Percentiles rank a stretch among this genome's conserved stretches.
Conservation (phyloP, 2,797 vertebrate species). For the Loriculus beryllinus region DNA sequence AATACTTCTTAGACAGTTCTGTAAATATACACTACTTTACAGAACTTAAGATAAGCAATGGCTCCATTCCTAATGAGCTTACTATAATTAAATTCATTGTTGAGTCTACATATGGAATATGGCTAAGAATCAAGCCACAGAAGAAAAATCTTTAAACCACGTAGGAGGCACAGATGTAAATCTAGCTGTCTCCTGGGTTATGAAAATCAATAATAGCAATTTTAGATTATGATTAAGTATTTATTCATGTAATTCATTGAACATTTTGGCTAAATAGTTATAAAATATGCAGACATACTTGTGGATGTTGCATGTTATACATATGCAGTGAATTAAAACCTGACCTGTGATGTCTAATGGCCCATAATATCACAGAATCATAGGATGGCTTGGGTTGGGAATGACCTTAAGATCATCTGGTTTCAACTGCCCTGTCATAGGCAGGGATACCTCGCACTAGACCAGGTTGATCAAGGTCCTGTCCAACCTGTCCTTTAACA, state of each 20-base stretch:
- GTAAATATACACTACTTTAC: conserved; percentile 51
- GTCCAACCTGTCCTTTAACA: not conserved
- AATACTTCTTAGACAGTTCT: conserved; percentile 14
- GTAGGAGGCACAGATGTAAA: not conserved
- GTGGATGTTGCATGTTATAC: not conserved
- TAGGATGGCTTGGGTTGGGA: not conserved
- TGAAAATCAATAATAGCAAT: not conserved
- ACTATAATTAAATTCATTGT: conserved; percentile 46
- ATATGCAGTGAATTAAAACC: not conserved
- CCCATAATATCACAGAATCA: not conserved
- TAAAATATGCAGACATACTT: not conserved
- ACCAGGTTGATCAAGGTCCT: not conserved
- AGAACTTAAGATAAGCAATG: conserved; percentile 52
- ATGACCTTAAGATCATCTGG: not conserved
- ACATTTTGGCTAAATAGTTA: not conserved
- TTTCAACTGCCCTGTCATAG: not conserved
- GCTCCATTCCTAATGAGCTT: conserved; percentile 45
- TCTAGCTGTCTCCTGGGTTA: not conserved
- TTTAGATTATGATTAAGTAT: not conserved
- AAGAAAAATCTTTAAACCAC: not conserved
- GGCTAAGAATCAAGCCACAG: not conserved
- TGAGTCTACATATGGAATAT: not conserved
- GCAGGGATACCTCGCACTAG: not conserved
- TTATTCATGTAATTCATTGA: not conserved
- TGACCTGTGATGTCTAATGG: not conserved